Percentiles rank a stretch among this genome's conserved stretches.
These are phyloP conservation scores for Ammodramus savannarum DNA, from an alignment of 2,113 vertebrate genomes.

Conservation along the genomic window DNA sequence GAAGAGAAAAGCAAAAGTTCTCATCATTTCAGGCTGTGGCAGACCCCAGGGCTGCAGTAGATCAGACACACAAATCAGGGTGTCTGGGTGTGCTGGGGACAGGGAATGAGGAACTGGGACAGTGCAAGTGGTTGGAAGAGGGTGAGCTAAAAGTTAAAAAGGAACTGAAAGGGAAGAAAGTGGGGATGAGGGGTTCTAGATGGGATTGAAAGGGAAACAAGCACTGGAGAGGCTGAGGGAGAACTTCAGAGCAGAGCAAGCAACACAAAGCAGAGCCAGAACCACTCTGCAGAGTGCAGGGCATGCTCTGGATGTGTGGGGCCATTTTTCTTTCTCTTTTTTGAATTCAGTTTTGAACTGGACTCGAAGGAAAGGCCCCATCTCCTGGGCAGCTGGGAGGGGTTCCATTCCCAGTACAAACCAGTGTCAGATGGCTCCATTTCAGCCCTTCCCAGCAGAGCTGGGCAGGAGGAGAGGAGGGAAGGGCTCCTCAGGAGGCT, in stretches of 20 bases:
- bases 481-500: not conserved
- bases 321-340: not conserved
- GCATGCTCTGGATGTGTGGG: not conserved
- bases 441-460: not conserved
- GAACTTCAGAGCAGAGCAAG: not conserved
- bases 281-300: not conserved
- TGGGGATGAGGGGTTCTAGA: not conserved
- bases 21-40: not conserved
- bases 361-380: not conserved
- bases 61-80: not conserved
- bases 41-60: not conserved
- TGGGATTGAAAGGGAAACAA: not conserved
- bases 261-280: not conserved
- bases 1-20: not conserved
- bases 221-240: not conserved
- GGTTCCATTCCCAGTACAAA: not conserved
- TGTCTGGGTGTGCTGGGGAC: not conserved
- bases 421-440: not conserved
- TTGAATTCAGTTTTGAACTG: not conserved
- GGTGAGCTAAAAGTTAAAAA: not conserved
- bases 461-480: not conserved
- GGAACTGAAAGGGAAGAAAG: fast-evolving
- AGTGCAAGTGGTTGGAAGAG: not conserved
- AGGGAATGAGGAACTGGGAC: not conserved
- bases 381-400: not conserved